Percentiles rank a stretch among this genome's conserved stretches.
Evolutionary conservation across 2,113 vertebrate species (phyloP).

Genomic region (Muntiacus reevesi): DNA sequence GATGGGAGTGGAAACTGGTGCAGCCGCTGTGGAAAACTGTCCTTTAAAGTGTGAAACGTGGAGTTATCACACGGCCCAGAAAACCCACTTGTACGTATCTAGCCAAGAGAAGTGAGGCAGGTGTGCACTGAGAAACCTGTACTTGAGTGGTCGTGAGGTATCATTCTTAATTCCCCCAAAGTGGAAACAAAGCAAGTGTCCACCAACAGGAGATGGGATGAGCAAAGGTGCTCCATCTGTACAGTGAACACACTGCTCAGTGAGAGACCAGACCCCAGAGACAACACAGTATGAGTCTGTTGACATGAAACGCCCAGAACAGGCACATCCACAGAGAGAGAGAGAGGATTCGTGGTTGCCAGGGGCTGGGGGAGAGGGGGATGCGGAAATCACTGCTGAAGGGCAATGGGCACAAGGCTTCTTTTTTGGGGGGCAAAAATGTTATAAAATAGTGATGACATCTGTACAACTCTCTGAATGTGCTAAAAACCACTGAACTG

Average conservation of each 20-base stretch:
- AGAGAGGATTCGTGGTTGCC: fast-evolving
- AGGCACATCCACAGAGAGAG: background rate
- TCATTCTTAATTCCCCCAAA: fast-evolving
- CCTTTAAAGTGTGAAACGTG: fast-evolving
- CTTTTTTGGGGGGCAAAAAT: background rate
- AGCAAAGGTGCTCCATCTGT: background rate
- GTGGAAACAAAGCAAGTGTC: background rate
- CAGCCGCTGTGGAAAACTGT: background rate
- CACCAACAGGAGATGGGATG: background rate
- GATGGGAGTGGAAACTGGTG: background rate
- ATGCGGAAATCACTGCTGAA: background rate
- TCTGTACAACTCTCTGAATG: background rate
- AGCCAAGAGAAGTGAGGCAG: fast-evolving
- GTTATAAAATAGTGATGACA: background rate
- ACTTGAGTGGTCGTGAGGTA: background rate
- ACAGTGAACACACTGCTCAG: fast-evolving
- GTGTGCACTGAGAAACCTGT: fast-evolving
- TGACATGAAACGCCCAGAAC: background rate
- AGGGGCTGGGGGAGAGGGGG: background rate
- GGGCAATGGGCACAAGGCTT: background rate
- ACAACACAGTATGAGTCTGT: fast-evolving
- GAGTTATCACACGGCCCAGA: fast-evolving
- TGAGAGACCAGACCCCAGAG: background rate
- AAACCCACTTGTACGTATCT: background rate
- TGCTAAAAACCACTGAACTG: background rate